These are phyloP conservation scores for Pseudomugil tenellus DNA, from an alignment of 2,797 vertebrate genomes.

Conservation along the genomic window DNA sequence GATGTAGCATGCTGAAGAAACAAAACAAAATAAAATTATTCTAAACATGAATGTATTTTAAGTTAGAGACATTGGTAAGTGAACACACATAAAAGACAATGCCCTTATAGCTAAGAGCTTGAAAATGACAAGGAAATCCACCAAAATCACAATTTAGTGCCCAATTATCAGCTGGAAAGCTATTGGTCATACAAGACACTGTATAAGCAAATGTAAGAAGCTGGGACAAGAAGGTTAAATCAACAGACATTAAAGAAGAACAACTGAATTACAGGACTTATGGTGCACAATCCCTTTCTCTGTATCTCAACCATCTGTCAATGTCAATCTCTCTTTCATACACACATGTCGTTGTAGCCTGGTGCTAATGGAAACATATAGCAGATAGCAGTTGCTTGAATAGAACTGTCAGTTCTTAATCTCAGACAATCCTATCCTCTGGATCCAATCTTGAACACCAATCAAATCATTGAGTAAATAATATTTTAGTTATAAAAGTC, in stretches of 20 bases:
- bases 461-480: too few relatives aligned
- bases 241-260: neutral
- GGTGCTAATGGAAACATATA: neutral
- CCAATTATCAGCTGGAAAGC: neutral
- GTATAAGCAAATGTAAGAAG: neutral
- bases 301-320: neutral
- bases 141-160: neutral
- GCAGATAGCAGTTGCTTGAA: too few relatives aligned
- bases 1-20: too few relatives aligned
- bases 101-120: too few relatives aligned
- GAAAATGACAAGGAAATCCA: neutral
- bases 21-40: too few relatives aligned
- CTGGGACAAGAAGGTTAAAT: neutral
- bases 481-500: too few relatives aligned
- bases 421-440: too few relatives aligned
- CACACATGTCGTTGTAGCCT: neutral
- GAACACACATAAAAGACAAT: neutral
- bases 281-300: neutral
- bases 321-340: neutral
- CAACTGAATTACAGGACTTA: neutral
- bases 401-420: too few relatives aligned
- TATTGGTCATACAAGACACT: neutral
- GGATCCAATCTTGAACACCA: too few relatives aligned
- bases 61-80: neutral
- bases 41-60: neutral